Percentiles rank a stretch among this genome's conserved stretches.
Conservation (phyloP, 2,113 vertebrate genomes). For the Gulo gulo region DNA sequence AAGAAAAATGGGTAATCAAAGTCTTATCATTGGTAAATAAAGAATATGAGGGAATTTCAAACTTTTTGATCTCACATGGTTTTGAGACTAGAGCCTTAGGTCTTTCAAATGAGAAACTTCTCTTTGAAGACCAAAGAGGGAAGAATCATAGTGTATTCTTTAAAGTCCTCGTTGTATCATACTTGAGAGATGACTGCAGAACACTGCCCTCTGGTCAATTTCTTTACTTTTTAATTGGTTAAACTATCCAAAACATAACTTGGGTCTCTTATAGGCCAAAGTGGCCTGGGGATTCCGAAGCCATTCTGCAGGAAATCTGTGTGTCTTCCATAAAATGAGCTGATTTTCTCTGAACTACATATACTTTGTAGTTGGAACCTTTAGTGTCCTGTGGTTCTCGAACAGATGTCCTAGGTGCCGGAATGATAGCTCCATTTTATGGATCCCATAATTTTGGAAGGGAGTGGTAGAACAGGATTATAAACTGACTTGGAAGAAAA, state of each 20-base stretch:
- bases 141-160: background rate
- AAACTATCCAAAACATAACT: background rate
- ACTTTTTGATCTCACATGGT: background rate
- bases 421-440: conserved; percentile 24
- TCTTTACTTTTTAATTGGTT: conserved; percentile 57
- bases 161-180: background rate
- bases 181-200: background rate
- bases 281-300: background rate
- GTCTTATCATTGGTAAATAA: conserved; percentile 45
- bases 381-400: conserved; percentile 17
- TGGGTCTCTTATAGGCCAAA: background rate
- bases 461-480: background rate
- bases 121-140: conserved; percentile 22
- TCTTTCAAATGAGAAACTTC: conserved; percentile 35
- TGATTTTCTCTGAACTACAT: background rate
- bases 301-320: background rate
- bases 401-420: background rate
- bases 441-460: background rate
- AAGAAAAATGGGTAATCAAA: background rate
- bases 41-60: background rate
- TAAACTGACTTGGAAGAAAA: background rate
- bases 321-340: background rate
- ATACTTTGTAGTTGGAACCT: conserved; percentile 1
- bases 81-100: background rate
- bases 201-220: background rate